Conservation (phyloP, 2,888 invertebrate genomes). For the Athripsodes cinereus region DNA sequence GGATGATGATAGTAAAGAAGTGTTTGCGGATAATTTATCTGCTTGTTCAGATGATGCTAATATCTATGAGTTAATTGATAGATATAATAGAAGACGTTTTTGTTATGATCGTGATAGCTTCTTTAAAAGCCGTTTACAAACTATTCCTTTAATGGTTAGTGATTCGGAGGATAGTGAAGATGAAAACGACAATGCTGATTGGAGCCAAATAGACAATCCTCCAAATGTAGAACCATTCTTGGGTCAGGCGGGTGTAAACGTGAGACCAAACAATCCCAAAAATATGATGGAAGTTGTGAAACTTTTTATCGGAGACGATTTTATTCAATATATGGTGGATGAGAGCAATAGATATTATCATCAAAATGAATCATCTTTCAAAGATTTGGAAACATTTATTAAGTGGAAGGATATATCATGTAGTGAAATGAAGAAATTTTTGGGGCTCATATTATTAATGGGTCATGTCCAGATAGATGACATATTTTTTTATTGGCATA, state of each 20-base stretch:
- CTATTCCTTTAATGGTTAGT: background rate
- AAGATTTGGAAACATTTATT: constrained; percentile 9
- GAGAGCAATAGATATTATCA: constrained; percentile 20
- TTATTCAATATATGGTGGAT: constrained; percentile 17
- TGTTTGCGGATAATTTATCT: background rate
- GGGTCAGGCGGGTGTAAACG: background rate
- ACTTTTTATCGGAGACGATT: constrained; percentile 16
- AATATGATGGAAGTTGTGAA: background rate
- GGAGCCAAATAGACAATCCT: background rate
- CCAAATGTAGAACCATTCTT: background rate
- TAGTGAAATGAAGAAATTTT: constrained; percentile 3
- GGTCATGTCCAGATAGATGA: background rate
- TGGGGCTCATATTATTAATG: constrained; percentile 5
- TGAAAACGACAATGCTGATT: background rate
- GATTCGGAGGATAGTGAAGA: background rate
- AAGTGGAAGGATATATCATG: constrained; percentile 17
- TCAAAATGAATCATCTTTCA: constrained; percentile 19
- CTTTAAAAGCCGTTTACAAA: background rate
- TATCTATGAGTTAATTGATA: background rate
- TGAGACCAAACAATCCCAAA: background rate
- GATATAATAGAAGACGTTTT: background rate
- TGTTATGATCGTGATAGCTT: background rate
- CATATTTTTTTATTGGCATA: background rate
- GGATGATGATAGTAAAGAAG: background rate
- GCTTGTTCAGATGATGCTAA: background rate